These are phyloP conservation scores for Podotricha telesiphe DNA, from an alignment of 2,888 invertebrate species.

Conservation along the genomic window DNA sequence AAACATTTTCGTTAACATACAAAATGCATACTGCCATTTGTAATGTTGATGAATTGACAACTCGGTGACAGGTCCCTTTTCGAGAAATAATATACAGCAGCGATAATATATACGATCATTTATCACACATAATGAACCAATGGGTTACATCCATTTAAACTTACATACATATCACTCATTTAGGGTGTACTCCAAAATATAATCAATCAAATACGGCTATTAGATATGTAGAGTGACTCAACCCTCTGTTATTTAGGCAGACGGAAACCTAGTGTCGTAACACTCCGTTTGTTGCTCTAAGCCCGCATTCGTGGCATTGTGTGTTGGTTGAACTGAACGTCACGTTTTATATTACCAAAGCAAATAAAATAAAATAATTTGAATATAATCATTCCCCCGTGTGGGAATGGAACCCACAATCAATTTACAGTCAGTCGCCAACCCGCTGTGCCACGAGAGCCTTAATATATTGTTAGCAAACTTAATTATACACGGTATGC, in stretches of 20 bases:
- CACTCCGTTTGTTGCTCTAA: too few species aligned
- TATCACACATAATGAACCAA: conserved; percentile 16
- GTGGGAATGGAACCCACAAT: too few species aligned
- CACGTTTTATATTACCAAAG: too few species aligned
- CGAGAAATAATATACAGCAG: conserved; percentile 20
- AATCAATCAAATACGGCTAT: conserved; percentile 3
- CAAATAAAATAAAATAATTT: too few species aligned
- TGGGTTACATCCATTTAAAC: background rate
- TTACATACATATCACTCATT: background rate
- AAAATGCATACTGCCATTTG: conserved; percentile 22
- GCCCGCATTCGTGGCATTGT: too few species aligned
- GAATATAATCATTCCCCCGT: too few species aligned
- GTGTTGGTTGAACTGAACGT: too few species aligned
- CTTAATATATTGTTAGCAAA: too few species aligned
- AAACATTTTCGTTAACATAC: background rate
- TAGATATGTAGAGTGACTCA: background rate
- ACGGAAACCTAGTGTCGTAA: too few species aligned
- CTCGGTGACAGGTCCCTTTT: conserved; percentile 19
- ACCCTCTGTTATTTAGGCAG: background rate
- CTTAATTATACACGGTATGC: too few species aligned
- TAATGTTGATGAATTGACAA: conserved; percentile 34
- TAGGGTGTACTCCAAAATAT: conserved; percentile 2
- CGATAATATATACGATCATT: conserved; percentile 17
- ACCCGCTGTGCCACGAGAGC: too few species aligned
- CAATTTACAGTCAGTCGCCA: too few species aligned